phyloP scores from a whole-genome alignment of 2,888 invertebrate genomes.

The Oeneis ivallda region DNA sequence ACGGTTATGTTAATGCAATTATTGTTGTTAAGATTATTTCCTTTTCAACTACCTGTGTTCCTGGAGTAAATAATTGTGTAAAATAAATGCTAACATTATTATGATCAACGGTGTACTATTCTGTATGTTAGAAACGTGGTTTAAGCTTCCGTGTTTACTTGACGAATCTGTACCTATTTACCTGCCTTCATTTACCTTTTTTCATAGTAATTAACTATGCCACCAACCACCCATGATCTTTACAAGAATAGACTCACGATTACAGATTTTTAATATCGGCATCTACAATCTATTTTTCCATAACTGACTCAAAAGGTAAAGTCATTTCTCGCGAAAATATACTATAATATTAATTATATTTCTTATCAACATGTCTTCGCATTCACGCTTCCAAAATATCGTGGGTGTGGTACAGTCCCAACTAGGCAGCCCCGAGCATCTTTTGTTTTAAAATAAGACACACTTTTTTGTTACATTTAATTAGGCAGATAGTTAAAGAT shows the following conservation, averaged over 20 bases:
- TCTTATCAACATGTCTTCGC: too few relatives aligned
- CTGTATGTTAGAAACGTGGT: conserved; percentile 8
- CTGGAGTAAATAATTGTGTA: conserved; percentile 43
- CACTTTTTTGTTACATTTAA: too few relatives aligned
- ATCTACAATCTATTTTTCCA: not conserved
- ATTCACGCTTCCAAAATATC: too few relatives aligned
- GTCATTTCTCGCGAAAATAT: too few relatives aligned
- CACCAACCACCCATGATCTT: not conserved
- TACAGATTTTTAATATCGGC: not conserved
- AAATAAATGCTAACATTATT: conserved; percentile 25
- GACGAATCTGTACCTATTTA: not conserved
- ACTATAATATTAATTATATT: too few relatives aligned
- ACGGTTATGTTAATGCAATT: conserved; percentile 53
- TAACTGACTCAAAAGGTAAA: not conserved
- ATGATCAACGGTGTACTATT: conserved; percentile 23
- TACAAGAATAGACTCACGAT: not conserved
- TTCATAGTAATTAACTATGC: not conserved
- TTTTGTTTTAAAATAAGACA: too few relatives aligned
- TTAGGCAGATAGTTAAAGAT: too few relatives aligned
- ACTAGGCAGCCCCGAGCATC: too few relatives aligned
- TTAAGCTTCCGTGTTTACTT: conserved; percentile 27
- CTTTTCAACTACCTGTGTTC: conserved; percentile 48
- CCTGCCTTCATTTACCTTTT: not conserved
- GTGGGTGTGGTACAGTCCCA: too few relatives aligned
- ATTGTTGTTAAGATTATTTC: conserved; percentile 53